Evolutionary conservation across 2,113 vertebrate genomes (phyloP), one percentile per base, ranked within the genome.

Genomic region (Pollimyrus isidori): DNA sequence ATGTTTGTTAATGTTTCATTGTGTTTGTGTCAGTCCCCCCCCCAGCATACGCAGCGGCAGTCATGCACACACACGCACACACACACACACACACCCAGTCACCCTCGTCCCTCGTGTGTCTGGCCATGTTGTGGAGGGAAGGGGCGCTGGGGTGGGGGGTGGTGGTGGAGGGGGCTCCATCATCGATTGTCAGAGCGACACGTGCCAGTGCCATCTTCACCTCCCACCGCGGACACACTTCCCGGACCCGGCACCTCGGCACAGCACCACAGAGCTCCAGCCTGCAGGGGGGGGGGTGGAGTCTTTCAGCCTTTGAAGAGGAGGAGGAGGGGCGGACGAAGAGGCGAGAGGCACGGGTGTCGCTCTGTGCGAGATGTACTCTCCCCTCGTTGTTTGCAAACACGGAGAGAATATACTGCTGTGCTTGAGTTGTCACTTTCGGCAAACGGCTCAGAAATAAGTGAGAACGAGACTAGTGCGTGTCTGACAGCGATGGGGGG

Each of bases 1-100:
- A 76, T 23, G 23, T 53, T n/a, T n/a, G 39, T 48, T 46, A 23
- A 46, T 52, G 62, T 65, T 65, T 82, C 90, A 88, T 92, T 91
- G 90, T 92, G 83, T 82, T 85, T 83, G 73, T 45, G 91, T 89
- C 88, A 50, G 11, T 83, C n/a, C 39, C 86, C n/a, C 17, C 69
- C 46, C 88, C 39, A 26, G 23, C 69, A 80, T 80, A 46, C 35
- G 5, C 62, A 26, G 23, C 13, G 26, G 23, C 58, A 73, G 35
- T 91, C 92, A 89, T 92, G 90, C 92, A 92, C 93, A 80, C 76
- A 46, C 13, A 46, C 35, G 91, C 48, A 73, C 46, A 30, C 26
- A 92, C 91, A 92, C 93, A 92, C 92, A 92, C 93, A 93, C 92
- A 93, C 94, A 94, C 94, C 93, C 94, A 94, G 91, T 7, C 48